Base-by-base conservation (phyloP, 2,797 vertebrate species). In the Chaetophractus vellerosus region DNA sequence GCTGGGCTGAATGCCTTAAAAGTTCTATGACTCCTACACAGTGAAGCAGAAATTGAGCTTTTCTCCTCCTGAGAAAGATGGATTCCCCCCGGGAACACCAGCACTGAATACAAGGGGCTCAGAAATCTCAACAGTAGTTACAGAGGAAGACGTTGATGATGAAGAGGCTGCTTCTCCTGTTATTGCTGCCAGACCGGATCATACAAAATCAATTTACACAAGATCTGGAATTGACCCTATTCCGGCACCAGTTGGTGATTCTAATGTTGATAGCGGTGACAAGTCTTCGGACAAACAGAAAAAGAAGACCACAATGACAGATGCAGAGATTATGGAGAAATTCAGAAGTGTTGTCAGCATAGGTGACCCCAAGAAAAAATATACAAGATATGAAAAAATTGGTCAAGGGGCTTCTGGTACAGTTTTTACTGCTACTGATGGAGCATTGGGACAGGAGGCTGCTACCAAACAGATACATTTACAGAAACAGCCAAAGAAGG, bases 381-480 rank as follows among this genome's bases (percentile, higher is more conserved):
- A 99, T 96, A 99, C 99, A 24, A 98, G 99, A 99, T 99, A 99
- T n/a, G 99, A 99, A 98, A 99, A 99, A 96, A 99, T 99, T 0
- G 99, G 99, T 33, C 99, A 99, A 92, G 99, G 99, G 99, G 99
- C 99, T 84, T 99, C 99, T 66, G 99, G 99, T 97, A 99, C 99
- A 18, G 99, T 99, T 96, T 99, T 99, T 96, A 99, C 99, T 80
- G 99, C 99, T 96, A 99, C 99, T 24, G 99, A 99, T 93, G 99
- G 99, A 69, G 99, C 99, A 88, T 99, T 99, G 2, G 99, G 99
- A 97, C 99, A 99, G 95, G 99, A 99, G 99, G 99, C 99, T 78
- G 99, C 99, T 82, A 99, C 99, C 95, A 99, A 99, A 98, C 99
- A 99, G 98, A 99, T 99, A 97, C 99, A 99, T 97, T 98, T 99